Evolutionary conservation across 2,888 invertebrate species (phyloP), one percentile per base, ranked within the genome.

Genomic region (Thera obeliscata): DNA sequence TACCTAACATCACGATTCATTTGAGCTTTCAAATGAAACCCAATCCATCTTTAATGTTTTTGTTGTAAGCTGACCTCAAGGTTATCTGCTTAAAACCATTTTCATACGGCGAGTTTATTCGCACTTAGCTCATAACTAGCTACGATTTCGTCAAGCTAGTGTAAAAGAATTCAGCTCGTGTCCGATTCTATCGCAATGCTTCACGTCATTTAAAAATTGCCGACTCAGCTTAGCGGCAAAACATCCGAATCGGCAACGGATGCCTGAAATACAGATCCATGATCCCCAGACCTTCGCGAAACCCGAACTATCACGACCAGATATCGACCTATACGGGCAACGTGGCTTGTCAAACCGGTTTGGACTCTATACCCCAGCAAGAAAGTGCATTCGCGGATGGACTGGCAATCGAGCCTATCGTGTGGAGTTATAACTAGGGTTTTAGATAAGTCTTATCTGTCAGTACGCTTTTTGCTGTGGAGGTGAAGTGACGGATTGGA

Each of bases 271-370:
- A 46, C 62, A 62, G 69, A 62, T 66, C 65, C 63, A 66, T 66
- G 66, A 52, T 66, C 69, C 22, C 69, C 69, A 66, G 66, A 60
- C 66, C 61, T 48, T 56, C 22, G 56, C 56, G 43, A 56, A 64
- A 66, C 66, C 63, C 69, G 66, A 69, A 63, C 66, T 41, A 55
- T 58, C 36, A 56, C 69, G 69, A 69, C 50, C 56, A 49, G 57
- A 63, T 69, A 69, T 69, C 69, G 69, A 69, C 69, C 66, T 66
- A 60, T 69, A 69, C 60, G 69, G 64, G 12, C 58, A 62, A 9
- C 33, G 46, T n/a, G 35, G 11, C 62, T 3, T 59, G 66, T 52
- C 66, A 61, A 69, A 69, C 69, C 69, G 66, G 69, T 69, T 63
- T 63, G 9, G 54, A 69, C 66, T 61, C 46, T 66, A 63, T 60